These are phyloP conservation scores for Mionectes macconnelli DNA, from an alignment of 2,113 vertebrate species.

Conservation along the genomic window DNA sequence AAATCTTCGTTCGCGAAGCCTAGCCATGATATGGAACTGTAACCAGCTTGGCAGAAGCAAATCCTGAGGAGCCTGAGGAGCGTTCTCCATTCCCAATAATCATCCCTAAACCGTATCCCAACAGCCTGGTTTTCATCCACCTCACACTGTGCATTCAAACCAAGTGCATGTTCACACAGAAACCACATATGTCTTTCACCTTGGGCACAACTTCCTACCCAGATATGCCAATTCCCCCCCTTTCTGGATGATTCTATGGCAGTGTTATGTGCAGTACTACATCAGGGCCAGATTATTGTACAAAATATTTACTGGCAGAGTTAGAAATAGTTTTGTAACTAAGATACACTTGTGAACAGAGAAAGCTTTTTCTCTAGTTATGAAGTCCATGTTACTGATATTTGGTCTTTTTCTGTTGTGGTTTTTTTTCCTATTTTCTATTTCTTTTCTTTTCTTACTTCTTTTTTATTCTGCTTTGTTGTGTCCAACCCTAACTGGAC, in stretches of 20 bases:
- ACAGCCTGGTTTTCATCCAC: background rate
- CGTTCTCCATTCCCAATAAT: background rate
- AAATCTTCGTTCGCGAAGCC: too few species aligned
- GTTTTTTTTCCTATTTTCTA: background rate
- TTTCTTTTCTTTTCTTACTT: background rate
- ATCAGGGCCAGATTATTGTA: background rate
- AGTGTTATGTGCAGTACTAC: background rate
- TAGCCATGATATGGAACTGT: background rate
- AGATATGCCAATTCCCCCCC: background rate
- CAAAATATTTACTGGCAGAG: background rate
- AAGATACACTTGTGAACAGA: background rate
- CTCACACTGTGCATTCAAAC: background rate
- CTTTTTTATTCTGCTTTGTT: background rate
- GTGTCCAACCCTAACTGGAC: background rate
- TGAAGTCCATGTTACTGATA: background rate
- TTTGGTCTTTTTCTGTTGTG: background rate
- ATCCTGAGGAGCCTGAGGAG: background rate
- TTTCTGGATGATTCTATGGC: background rate
- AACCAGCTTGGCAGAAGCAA: background rate
- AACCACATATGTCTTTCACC: background rate
- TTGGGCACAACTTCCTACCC: background rate
- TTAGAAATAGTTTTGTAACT: background rate
- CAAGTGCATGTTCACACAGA: background rate
- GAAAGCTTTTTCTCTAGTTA: background rate
- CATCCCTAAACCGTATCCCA: background rate